Percentiles rank a stretch among this genome's conserved stretches.
Evolutionary conservation across 23 tunicate species (phyloP).

Genomic region (Corella eumyota): DNA sequence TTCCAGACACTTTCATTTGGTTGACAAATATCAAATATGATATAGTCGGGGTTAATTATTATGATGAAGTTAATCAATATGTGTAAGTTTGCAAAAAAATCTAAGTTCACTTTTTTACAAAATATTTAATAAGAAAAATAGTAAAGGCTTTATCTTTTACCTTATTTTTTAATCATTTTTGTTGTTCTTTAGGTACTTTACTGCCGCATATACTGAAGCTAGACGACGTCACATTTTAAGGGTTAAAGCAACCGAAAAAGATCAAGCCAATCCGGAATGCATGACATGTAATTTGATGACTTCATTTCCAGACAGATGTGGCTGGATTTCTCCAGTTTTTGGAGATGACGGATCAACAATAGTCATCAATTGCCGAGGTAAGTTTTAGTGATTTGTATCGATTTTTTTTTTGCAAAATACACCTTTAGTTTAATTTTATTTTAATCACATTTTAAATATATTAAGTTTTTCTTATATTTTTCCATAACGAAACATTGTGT

Average conservation of each 20-base stretch:
- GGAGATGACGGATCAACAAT: constrained; percentile 33
- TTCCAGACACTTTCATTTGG: constrained; percentile 5
- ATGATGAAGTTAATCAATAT: constrained; percentile 46
- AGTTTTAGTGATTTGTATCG: background rate
- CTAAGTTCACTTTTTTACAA: background rate
- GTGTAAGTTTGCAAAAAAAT: constrained; percentile 25
- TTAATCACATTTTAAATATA: too few species aligned
- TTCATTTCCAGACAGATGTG: constrained; percentile 45
- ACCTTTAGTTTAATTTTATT: too few species aligned
- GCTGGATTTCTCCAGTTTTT: constrained; percentile 60
- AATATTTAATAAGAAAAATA: too few species aligned
- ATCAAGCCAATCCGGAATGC: constrained; percentile 51
- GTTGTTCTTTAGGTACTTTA: constrained; percentile 39
- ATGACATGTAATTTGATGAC: constrained; percentile 61
- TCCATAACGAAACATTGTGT: too few species aligned
- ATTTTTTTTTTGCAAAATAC: background rate
- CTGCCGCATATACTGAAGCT: constrained; percentile 47
- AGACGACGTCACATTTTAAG: constrained; percentile 64
- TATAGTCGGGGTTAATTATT: constrained; percentile 43
- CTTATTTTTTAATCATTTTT: background rate
- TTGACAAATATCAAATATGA: constrained; percentile 74
- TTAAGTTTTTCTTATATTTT: too few species aligned
- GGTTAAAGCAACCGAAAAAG: constrained; percentile 12
- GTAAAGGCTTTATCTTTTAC: background rate
- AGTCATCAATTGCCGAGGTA: constrained; percentile 86